These are phyloP conservation scores for Xanthia togata DNA, from an alignment of 2,888 invertebrate species.

Conservation along the genomic window DNA sequence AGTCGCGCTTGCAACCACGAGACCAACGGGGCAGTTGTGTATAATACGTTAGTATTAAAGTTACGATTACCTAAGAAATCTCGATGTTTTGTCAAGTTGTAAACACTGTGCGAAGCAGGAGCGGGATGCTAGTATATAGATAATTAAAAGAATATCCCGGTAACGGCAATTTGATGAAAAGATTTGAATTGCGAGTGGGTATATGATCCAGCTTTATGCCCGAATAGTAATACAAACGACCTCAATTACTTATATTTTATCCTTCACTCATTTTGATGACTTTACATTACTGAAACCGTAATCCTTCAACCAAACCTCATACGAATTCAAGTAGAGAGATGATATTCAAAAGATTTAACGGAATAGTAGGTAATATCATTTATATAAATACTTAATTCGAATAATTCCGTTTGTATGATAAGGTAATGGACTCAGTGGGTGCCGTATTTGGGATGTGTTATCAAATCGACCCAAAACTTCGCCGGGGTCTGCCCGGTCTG, in stretches of 20 bases:
- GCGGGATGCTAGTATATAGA: slow-evolving; percentile 8
- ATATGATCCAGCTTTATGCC: slow-evolving; percentile 48
- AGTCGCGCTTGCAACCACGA: no score
- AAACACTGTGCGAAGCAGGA: no score
- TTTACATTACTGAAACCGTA: slow-evolving; percentile 69
- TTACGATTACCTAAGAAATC: no score
- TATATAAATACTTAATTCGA: slow-evolving; percentile 64
- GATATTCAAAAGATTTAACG: slow-evolving; percentile 38
- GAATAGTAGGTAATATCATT: slow-evolving; percentile 52
- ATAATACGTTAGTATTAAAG: no score
- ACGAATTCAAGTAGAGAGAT: slow-evolving; percentile 28
- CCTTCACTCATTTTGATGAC: slow-evolving; percentile 76
- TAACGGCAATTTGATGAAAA: slow-evolving; percentile 44
- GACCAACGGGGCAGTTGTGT: no score
- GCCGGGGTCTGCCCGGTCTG: slow-evolving; percentile 73
- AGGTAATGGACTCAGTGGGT: slow-evolving; percentile 77
- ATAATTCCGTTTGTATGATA: slow-evolving; percentile 78
- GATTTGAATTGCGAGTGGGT: slow-evolving; percentile 49
- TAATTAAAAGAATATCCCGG: slow-evolving; percentile 52
- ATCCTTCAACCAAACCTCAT: slow-evolving; percentile 58
- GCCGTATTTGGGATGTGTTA: slow-evolving; percentile 79
- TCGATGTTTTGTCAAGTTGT: no score
- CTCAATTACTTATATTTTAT: slow-evolving; percentile 70
- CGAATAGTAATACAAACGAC: slow-evolving; percentile 72
- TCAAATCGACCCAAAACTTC: slow-evolving; percentile 88